phyloP scores from a whole-genome alignment of 1,140 invertebrate genomes.

The Cotesia vestalis region DNA sequence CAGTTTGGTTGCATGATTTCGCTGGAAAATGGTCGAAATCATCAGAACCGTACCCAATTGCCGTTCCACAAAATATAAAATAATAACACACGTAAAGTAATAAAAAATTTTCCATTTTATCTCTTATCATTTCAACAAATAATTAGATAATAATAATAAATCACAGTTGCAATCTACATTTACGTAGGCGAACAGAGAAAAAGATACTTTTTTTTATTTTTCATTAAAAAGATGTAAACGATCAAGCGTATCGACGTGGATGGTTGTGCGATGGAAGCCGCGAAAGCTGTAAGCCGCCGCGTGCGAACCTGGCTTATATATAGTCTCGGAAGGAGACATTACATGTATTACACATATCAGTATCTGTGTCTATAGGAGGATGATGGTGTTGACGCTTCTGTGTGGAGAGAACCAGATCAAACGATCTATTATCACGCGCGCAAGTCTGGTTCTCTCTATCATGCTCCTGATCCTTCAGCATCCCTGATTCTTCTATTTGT shows the following conservation, averaged over 20 bases:
- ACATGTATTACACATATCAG: conserved; percentile 4
- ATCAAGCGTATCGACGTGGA: background rate
- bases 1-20: conserved; percentile 71
- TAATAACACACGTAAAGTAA: conserved; percentile 32
- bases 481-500: background rate
- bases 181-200: no score
- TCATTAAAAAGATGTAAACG: background rate
- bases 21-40: conserved; percentile 64
- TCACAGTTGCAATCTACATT: background rate
- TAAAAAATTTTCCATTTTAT: conserved; percentile 19
- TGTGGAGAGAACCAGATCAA: conserved; percentile 18
- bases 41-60: conserved; percentile 9
- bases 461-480: conserved; percentile 1
- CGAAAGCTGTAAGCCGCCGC: conserved; percentile 36
- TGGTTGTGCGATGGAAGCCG: conserved; percentile 31
- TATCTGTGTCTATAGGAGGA: background rate
- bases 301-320: conserved; percentile 32
- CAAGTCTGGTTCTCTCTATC: conserved; percentile 1
- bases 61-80: conserved; percentile 40
- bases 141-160: background rate
- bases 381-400: background rate
- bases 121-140: conserved; percentile 2
- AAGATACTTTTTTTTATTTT: conserved; percentile 16
- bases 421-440: conserved; percentile 25
- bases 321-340: conserved; percentile 24